Conservation (phyloP, 2,113 vertebrate genomes). For the Crotalus tigris region DNA sequence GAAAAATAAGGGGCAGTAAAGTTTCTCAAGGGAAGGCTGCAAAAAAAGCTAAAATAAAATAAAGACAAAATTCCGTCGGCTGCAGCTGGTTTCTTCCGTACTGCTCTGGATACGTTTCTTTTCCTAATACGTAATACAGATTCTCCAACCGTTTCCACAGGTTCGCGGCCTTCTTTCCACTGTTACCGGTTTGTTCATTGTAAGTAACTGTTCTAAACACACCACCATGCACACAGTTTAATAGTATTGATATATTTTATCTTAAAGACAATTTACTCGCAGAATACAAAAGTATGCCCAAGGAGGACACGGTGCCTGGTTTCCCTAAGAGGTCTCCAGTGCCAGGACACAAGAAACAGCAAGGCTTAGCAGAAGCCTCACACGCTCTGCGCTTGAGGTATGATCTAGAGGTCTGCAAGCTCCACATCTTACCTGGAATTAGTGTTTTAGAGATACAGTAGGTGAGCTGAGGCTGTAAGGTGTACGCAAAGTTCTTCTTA, state of each 20-base stretch:
- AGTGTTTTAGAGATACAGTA: conserved; percentile 26
- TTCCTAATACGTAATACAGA: background rate
- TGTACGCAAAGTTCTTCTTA: background rate
- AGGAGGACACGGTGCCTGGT: background rate
- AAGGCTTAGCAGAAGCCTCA: background rate
- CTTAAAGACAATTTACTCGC: conserved; percentile 36
- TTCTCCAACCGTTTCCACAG: background rate
- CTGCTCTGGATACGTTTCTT: background rate
- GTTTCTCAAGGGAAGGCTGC: background rate
- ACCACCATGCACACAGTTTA: background rate
- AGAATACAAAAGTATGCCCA: conserved; percentile 32
- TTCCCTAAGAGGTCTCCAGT: background rate
- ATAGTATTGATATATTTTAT: conserved; percentile 35
- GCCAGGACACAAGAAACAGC: background rate
- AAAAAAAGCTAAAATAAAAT: background rate
- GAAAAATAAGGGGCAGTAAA: background rate
- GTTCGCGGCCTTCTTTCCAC: background rate
- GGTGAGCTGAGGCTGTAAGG: background rate
- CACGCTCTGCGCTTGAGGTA: background rate
- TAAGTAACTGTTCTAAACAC: background rate
- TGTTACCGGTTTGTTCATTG: background rate
- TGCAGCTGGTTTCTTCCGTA: background rate
- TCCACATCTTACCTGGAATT: background rate
- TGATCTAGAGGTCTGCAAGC: background rate
- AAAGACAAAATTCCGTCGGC: background rate